Percentiles rank a stretch among this genome's conserved stretches.
Conservation (phyloP, 2,888 invertebrate species). For the Noctua comes region DNA sequence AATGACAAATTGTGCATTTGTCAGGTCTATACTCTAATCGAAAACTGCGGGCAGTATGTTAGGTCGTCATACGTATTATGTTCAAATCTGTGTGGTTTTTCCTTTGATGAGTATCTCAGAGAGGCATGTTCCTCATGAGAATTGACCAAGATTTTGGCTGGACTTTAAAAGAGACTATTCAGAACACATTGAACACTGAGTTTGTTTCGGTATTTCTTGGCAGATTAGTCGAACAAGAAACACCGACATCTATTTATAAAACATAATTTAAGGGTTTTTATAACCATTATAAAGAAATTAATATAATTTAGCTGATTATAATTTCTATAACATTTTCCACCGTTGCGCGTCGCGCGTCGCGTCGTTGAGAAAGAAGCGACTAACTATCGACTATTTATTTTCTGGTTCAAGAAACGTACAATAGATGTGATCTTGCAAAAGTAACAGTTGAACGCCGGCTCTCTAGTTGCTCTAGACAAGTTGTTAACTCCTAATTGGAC, state of each 20-base stretch:
- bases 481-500: too few species aligned
- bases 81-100: neutral
- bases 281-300: neutral
- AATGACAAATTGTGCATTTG: too few species aligned
- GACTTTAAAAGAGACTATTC: neutral
- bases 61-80: neutral
- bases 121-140: neutral
- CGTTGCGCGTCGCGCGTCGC: too few species aligned
- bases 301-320: neutral
- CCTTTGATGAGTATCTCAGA: neutral
- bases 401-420: too few species aligned
- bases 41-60: too few species aligned
- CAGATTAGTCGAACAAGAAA: neutral
- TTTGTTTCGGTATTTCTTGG: neutral
- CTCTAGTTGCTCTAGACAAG: too few species aligned
- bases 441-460: too few species aligned
- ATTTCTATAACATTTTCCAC: neutral
- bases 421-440: too few species aligned
- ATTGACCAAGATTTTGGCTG: neutral
- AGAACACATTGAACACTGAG: neutral
- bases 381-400: too few species aligned
- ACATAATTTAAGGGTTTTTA: too few species aligned
- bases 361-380: neutral
- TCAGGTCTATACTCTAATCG: neutral
- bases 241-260: neutral